phyloP scores from a whole-genome alignment of 2,113 vertebrate genomes.

The Platanista minor region DNA sequence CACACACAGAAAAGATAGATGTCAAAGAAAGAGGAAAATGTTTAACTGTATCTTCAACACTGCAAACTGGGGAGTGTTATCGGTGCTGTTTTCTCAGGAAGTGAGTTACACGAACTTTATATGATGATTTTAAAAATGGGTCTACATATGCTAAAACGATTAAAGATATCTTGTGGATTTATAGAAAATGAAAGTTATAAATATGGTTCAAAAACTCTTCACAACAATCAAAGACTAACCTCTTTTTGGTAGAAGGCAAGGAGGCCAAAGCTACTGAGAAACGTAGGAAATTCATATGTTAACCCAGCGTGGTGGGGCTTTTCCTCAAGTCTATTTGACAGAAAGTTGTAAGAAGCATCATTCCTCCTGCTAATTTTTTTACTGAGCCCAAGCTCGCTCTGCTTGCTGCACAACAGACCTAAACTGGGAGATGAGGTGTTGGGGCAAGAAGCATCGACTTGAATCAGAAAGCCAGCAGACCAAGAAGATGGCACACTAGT shows the following conservation, averaged over 20 bases:
- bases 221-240: background rate
- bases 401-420: background rate
- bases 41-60: conserved; percentile 11
- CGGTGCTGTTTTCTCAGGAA: background rate
- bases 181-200: background rate
- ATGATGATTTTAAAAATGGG: conserved; percentile 23
- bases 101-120: background rate
- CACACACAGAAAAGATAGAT: conserved; percentile 22
- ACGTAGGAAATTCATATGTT: background rate
- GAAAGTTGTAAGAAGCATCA: background rate
- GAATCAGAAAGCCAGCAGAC: background rate
- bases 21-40: conserved; percentile 46
- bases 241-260: background rate
- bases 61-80: background rate
- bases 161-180: background rate
- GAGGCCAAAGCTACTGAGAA: background rate
- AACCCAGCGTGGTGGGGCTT: background rate
- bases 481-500: background rate
- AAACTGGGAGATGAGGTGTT: background rate
- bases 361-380: background rate
- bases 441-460: background rate
- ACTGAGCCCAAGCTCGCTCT: background rate
- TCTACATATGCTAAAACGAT: background rate
- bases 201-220: background rate
- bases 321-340: background rate